These are phyloP conservation scores for Epinephelus moara DNA, from an alignment of 2,113 vertebrate species.

Conservation along the genomic window DNA sequence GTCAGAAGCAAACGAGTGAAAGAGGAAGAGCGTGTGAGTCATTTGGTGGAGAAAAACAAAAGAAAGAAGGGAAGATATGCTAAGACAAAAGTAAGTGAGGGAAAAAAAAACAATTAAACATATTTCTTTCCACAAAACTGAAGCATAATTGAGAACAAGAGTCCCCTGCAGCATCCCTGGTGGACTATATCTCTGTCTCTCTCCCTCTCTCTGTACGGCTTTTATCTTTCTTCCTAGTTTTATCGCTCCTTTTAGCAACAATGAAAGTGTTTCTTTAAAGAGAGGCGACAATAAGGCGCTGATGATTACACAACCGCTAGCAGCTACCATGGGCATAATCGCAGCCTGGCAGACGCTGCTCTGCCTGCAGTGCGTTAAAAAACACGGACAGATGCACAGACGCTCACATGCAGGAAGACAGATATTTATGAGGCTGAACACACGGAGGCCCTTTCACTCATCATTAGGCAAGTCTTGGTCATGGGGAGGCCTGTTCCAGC, in stretches of 20 bases:
- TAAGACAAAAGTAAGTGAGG: background rate
- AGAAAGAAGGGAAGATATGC: background rate
- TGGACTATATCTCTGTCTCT: conserved; percentile 12
- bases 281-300: conserved; percentile 41
- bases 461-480: conserved; percentile 39
- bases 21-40: background rate
- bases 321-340: conserved; percentile 56
- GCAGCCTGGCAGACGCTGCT: conserved; percentile 40
- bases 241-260: conserved; percentile 24
- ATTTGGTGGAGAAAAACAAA: conserved; percentile 9
- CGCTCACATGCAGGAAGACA: background rate
- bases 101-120: conserved; percentile 24
- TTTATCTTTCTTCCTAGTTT: conserved; percentile 33
- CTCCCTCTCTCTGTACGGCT: conserved; percentile 15
- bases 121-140: background rate
- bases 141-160: conserved; percentile 37
- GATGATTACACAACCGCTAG: conserved; percentile 47
- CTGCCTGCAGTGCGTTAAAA: conserved; percentile 16
- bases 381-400: conserved; percentile 5
- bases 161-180: conserved; percentile 44
- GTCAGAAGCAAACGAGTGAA: background rate
- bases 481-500: conserved; percentile 32
- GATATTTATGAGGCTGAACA: conserved; percentile 38
- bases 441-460: conserved; percentile 45
- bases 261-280: conserved; percentile 46